A percentile compares a stretch with the other conserved stretches of the same genome.
phyloP scores from a whole-genome alignment of 2,113 vertebrate species.

The Corythornis cristatus region DNA sequence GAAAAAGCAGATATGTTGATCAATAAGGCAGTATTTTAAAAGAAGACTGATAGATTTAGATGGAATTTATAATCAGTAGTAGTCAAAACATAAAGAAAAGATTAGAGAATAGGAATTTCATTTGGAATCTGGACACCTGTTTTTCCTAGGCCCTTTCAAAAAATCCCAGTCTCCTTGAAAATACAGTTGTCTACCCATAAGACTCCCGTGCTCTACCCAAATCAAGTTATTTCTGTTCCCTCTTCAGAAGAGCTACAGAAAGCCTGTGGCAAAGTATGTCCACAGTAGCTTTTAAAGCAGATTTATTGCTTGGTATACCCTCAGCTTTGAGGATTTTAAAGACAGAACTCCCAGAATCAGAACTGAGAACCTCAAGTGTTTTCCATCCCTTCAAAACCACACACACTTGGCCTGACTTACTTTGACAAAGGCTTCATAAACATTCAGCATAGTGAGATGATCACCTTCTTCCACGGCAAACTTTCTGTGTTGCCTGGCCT shows the following conservation, averaged over 20 bases:
- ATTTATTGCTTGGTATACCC: background rate
- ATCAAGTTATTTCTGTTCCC: background rate
- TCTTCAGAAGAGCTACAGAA: background rate
- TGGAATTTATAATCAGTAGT: background rate
- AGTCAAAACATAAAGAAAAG: background rate
- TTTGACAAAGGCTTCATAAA: conserved; percentile 97
- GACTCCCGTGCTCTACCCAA: background rate
- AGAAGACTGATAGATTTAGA: background rate
- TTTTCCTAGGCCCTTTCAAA: background rate
- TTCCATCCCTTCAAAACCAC: background rate
- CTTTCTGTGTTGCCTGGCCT: conserved; percentile 92
- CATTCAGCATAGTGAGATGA: conserved; percentile 97
- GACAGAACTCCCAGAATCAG: background rate
- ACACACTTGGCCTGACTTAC: conserved; percentile 70
- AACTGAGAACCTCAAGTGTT: background rate
- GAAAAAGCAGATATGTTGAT: background rate
- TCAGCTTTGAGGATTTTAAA: background rate
- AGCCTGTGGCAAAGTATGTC: background rate
- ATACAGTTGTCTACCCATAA: background rate
- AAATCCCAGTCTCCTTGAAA: background rate
- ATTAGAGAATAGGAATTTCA: background rate
- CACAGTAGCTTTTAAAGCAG: background rate
- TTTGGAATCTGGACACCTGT: background rate
- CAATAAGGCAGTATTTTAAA: background rate
- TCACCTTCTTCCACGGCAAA: conserved; percentile 98